Base-by-base conservation (phyloP, 1,140 invertebrate species). In the Drosophila eugracilis region DNA sequence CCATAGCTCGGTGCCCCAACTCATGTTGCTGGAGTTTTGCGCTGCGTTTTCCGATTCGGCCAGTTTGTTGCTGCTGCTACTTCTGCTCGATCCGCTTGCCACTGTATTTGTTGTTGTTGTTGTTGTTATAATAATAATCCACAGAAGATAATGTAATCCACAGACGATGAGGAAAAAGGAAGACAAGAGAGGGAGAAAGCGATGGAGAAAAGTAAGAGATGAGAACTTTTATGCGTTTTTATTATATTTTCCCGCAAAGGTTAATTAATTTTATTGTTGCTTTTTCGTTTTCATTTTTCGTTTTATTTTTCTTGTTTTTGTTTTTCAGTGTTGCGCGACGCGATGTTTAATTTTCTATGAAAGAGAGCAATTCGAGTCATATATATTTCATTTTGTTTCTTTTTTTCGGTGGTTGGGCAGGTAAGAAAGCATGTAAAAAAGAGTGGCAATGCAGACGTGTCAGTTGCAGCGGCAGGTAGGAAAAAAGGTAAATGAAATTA, bases 1-100 rank as follows among this genome's bases (percentile, higher is more conserved):
- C 93, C 93, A 94, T 85, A 94, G 92, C 90, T 94, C 93, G 74
- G 91, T 93, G 79, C 93, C 93, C 93, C 93, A 94, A 92, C 93
- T 94, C 92, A 93, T 93, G 89, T 90, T 93, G 81, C 85, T 85
- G 88, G 83, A 74, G 81, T 75, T 91, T 86, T 89, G 67, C 69
- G 89, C 78, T 76, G 76, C 76, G 75, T 57, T 84, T 62, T 83
- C 77, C 53, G 74, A 71, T 44, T 80, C 76, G 50, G 77, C 76
- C 76, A 79, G 74, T 79, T 79, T 62, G 67, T 58, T 75, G 55
- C 52, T 57, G 44, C 53, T 73, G 75, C 75, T 78, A 21, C 57
- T 78, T 59, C 52, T 83, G 69, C 55, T 85, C 65, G 63, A 77
- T 81, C 77, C 69, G 77, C 75, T 74, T 81, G 81, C 63, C 73